Percentiles rank a stretch among this genome's conserved stretches.
Conservation (phyloP, 2,113 vertebrate genomes). For the Forbesichthys papilliferus region DNA sequence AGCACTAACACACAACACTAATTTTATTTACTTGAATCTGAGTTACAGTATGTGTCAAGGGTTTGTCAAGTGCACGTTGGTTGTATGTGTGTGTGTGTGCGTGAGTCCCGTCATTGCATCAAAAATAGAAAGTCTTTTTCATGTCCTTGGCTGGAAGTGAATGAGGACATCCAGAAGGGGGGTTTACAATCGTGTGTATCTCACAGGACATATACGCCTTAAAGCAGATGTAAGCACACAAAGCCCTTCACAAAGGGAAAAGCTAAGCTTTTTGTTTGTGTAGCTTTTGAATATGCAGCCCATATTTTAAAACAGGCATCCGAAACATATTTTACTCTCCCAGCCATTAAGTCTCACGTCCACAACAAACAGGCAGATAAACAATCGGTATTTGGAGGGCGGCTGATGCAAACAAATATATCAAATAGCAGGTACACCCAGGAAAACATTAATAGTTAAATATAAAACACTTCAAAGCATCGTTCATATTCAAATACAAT, state of each 20-base stretch:
- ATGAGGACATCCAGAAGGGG: neutral
- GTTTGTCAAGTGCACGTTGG: constrained; percentile 11
- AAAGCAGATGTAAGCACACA: neutral
- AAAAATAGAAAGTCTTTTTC: constrained; percentile 33
- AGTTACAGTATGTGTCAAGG: constrained; percentile 32
- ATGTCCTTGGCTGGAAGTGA: constrained; percentile 20
- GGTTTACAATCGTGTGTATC: neutral
- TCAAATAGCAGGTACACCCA: too few relatives aligned
- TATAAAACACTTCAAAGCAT: too few relatives aligned
- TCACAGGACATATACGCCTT: neutral
- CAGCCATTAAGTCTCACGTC: constrained; percentile 44
- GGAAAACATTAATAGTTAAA: too few relatives aligned
- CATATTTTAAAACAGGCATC: constrained; percentile 39
- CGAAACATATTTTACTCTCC: constrained; percentile 37
- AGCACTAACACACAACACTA: constrained; percentile 3
- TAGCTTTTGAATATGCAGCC: constrained; percentile 42
- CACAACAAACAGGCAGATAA: constrained; percentile 42
- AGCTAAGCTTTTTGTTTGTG: constrained; percentile 24
- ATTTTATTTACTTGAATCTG: constrained; percentile 43
- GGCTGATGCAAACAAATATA: neutral
- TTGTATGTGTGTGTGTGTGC: constrained; percentile 9
- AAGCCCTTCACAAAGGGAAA: neutral
- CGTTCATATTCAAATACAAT: too few relatives aligned
- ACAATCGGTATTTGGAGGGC: neutral
- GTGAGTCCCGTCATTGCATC: constrained; percentile 17